Conservation (phyloP, 2,797 vertebrate genomes). For the Lagorchestes hirsutus region DNA sequence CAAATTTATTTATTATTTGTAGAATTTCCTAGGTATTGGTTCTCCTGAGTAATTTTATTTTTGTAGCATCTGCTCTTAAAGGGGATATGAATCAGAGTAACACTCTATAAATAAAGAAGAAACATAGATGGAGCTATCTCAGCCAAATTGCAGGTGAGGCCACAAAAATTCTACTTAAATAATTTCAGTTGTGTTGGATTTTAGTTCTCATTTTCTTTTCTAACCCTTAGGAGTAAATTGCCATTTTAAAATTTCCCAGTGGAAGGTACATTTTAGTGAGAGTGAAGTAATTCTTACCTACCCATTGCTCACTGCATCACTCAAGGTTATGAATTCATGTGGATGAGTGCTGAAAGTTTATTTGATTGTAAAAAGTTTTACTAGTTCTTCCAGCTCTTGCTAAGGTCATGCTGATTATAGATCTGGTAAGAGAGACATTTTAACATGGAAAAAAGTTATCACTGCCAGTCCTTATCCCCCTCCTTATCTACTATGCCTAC, state of each 20-base stretch:
- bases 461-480: background rate
- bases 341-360: background rate
- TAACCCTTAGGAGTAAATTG: background rate
- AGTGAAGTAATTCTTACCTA: background rate
- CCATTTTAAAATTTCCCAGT: background rate
- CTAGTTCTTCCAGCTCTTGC: background rate
- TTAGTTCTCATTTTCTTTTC: background rate
- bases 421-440: background rate
- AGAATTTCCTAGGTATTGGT: slow-evolving; percentile 61
- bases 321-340: accelerated
- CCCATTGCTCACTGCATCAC: too few species aligned
- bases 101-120: slow-evolving; percentile 65
- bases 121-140: slow-evolving; percentile 45
- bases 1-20: slow-evolving; percentile 61
- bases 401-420: background rate
- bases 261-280: background rate
- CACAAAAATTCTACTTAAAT: slow-evolving; percentile 54
- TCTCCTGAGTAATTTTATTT: slow-evolving; percentile 59
- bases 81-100: slow-evolving; percentile 46
- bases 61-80: slow-evolving; percentile 64
- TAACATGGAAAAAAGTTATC: background rate
- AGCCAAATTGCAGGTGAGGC: slow-evolving; percentile 41
- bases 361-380: background rate
- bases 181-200: slow-evolving; percentile 41
- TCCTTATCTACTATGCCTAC: background rate